Conservation (phyloP, 2,888 invertebrate genomes). For the Eristalinus aeneus region DNA sequence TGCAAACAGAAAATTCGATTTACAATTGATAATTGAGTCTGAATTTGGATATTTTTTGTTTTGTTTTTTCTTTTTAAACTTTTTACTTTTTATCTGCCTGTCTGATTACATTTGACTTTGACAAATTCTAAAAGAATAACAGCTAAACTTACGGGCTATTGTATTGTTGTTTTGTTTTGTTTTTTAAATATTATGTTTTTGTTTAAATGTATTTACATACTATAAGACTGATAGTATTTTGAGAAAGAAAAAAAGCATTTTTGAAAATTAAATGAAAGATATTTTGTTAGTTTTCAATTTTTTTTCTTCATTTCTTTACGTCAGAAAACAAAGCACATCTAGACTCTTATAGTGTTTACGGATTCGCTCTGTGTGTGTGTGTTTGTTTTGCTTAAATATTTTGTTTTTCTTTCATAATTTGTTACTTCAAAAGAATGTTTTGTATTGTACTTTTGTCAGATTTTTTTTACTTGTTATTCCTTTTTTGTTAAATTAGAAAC, state of each 20-base stretch:
- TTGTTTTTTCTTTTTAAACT: conserved; percentile 70
- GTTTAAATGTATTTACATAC: conserved; percentile 48
- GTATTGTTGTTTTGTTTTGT: conserved; percentile 51
- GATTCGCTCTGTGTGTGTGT: neutral
- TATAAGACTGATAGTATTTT: conserved; percentile 44
- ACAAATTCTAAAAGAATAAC: conserved; percentile 72
- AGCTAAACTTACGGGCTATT: conserved; percentile 73
- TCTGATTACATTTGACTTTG: conserved; percentile 44
- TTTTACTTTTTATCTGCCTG: conserved; percentile 40
- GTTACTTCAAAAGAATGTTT: conserved; percentile 49
- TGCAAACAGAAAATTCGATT: conserved; percentile 61
- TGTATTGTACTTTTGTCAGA: conserved; percentile 68
- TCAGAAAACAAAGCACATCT: conserved; percentile 15
- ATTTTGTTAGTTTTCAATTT: neutral
- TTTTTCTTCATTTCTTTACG: neutral
- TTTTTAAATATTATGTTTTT: conserved; percentile 14
- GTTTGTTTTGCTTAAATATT: neutral
- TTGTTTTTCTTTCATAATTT: conserved; percentile 7
- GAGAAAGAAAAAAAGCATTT: conserved; percentile 16
- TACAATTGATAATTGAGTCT: neutral
- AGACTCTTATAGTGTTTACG: conserved; percentile 4
- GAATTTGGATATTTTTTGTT: conserved; percentile 14
- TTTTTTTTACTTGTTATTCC: conserved; percentile 35
- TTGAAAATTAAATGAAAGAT: conserved; percentile 17
- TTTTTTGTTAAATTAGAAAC: conserved; percentile 19